phyloP scores from a whole-genome alignment of 1,140 invertebrate species.

The Leptonema lineaticorne region DNA sequence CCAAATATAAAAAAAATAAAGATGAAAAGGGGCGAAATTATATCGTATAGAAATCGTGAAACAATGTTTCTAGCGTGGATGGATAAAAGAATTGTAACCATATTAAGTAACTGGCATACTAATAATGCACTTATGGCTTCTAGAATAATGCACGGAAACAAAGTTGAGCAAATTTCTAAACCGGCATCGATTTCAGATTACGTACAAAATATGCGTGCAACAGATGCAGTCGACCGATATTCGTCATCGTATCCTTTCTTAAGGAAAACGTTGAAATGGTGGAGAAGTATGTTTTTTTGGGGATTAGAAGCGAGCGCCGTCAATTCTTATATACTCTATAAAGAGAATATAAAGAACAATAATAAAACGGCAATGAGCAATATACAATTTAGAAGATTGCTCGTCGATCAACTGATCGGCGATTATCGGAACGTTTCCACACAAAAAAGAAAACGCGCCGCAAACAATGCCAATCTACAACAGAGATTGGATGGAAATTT shows the following conservation, averaged over 20 bases:
- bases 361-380: slow-evolving; percentile 19
- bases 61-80: background rate
- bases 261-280: slow-evolving; percentile 43
- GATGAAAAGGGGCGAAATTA: background rate
- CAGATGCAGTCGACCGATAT: slow-evolving; percentile 44
- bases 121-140: background rate
- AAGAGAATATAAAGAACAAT: slow-evolving; percentile 7
- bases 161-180: slow-evolving; percentile 10
- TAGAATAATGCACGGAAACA: background rate
- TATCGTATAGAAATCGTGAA: background rate
- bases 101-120: background rate
- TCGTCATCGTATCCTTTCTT: slow-evolving; percentile 44
- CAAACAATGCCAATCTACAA: background rate
- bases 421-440: slow-evolving; percentile 7
- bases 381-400: background rate
- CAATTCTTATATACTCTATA: slow-evolving; percentile 27
- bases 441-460: background rate
- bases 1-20: background rate
- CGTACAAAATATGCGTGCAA: slow-evolving; percentile 43
- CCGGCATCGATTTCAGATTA: slow-evolving; percentile 43
- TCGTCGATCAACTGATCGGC: slow-evolving; percentile 23
- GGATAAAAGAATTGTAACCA: background rate
- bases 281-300: slow-evolving; percentile 38
- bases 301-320: slow-evolving; percentile 25
- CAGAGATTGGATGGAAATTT: background rate